Evolutionary conservation across 2,113 vertebrate genomes (phyloP).

Genomic region (Pollachius pollachius): DNA sequence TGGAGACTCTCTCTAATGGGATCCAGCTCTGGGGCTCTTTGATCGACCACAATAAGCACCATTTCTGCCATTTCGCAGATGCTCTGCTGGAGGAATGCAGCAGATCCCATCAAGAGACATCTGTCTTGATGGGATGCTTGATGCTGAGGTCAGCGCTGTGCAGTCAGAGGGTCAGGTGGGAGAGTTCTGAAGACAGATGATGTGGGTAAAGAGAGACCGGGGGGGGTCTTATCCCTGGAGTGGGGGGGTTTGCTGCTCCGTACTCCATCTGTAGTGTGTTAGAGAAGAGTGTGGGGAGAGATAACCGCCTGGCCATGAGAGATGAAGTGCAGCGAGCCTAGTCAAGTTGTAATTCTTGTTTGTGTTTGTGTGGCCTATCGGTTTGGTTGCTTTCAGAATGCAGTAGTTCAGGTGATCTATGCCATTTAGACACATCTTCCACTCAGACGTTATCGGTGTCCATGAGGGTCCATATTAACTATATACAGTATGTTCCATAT

Average conservation of each 20-base stretch:
- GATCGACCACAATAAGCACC: constrained; percentile 55
- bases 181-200: constrained; percentile 48
- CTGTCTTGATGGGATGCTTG: constrained; percentile 50
- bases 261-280: constrained; percentile 57
- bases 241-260: constrained; percentile 33
- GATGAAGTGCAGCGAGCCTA: too few species aligned
- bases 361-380: too few species aligned
- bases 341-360: too few species aligned
- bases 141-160: constrained; percentile 66
- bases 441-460: not conserved
- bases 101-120: constrained; percentile 43
- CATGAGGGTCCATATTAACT: too few species aligned
- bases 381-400: too few species aligned
- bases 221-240: constrained; percentile 26
- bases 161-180: constrained; percentile 63
- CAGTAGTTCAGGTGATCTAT: too few species aligned
- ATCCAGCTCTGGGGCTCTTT: constrained; percentile 60
- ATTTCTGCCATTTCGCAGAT: constrained; percentile 67
- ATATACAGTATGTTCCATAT: not conserved
- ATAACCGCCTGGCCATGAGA: constrained; percentile 7
- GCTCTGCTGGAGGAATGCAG: constrained; percentile 58
- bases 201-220: constrained; percentile 45
- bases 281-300: constrained; percentile 26
- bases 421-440: not conserved
- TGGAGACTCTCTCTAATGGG: constrained; percentile 56